Base-by-base conservation (phyloP, 30 jellyfish, hydroid and myxozoan genomes). In the Nemopilema nomurai region DNA sequence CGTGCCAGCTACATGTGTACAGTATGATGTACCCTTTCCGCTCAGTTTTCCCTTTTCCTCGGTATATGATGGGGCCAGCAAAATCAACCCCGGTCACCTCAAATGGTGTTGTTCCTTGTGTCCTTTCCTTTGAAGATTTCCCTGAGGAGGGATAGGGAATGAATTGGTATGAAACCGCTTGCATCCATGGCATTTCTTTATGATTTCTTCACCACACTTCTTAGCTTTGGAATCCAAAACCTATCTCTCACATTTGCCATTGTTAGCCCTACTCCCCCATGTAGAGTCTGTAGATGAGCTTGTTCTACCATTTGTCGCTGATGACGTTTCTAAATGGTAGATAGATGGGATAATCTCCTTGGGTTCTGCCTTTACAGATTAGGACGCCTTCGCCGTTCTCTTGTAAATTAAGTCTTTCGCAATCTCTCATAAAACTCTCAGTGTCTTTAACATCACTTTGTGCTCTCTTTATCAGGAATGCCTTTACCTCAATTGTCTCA, bases 231-330 rank as follows among this genome's bases (percentile, higher is more conserved):
- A 16, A 80, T 67, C 90, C 81, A 64, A 52, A 80, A 65, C 29
- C 86, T 1, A 8, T 79, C 77, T 69, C 91, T 41, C 3, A 87
- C 31, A 17, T 72, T 20, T 22, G 87, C 32, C 78, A 87, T 79
- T 28, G 96, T 87, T 4, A 25, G 28, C 23, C 71, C 49, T 4
- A 77, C 91, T 66, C 91, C 84, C 79, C 86, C 87, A 69, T 87
- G 96, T 6, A 51, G 49, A 41, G 89, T 79, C 17, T 63, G 52
- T 25, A 25, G 8, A 26, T 79, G 89, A 7, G 83, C 89, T 25
- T 49, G 51, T 27, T 33, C 62, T 62, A 77, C 79, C 19, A 86
- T 80, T 86, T 86, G 25, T 76, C 87, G 18, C 71, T 22, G 7
- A 86, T 22, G 13, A n/a, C 9, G 49, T 13, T 16, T 20, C 32